Conservation (phyloP, 2,113 vertebrate genomes). For the Elephantulus edwardii region DNA sequence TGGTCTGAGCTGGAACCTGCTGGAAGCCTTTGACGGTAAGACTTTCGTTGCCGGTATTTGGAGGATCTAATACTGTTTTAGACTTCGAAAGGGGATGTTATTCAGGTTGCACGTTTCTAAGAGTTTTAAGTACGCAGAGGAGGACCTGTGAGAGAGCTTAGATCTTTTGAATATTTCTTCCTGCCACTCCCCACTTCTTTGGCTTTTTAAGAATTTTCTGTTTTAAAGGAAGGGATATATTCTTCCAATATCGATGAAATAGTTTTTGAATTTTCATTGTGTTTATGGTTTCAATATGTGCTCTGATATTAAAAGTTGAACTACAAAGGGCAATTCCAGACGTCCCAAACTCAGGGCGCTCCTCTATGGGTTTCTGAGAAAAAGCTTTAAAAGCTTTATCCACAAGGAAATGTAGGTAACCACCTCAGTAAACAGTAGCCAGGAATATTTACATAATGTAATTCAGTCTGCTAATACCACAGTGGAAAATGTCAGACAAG, state of each 20-base stretch:
- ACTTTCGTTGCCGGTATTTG: conserved; percentile 77
- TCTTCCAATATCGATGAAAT: conserved; percentile 78
- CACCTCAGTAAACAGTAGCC: conserved; percentile 20
- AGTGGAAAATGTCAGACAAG: not conserved
- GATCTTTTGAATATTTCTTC: conserved; percentile 73
- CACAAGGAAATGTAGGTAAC: conserved; percentile 27
- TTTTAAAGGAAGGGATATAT: conserved; percentile 74
- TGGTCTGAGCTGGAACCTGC: conserved; percentile 84
- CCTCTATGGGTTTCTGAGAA: conserved; percentile 28
- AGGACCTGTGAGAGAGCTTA: conserved; percentile 55
- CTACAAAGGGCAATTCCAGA: conserved; percentile 73
- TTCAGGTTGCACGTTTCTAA: conserved; percentile 52
- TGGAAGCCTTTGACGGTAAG: conserved; percentile 84
- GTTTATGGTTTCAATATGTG: conserved; percentile 88
- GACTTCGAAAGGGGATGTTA: conserved; percentile 62
- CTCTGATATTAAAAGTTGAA: conserved; percentile 80
- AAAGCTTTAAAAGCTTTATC: conserved; percentile 36
- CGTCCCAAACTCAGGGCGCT: not conserved
- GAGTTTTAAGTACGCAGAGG: not conserved
- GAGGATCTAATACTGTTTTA: conserved; percentile 76
- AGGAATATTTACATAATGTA: not conserved
- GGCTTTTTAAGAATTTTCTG: conserved; percentile 75
- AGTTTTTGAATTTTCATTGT: conserved; percentile 83
- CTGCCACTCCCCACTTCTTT: conserved; percentile 53
- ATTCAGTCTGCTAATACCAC: not conserved